phyloP scores from a whole-genome alignment of 2,113 vertebrate species.

The Pomatorhinus ruficollis region DNA sequence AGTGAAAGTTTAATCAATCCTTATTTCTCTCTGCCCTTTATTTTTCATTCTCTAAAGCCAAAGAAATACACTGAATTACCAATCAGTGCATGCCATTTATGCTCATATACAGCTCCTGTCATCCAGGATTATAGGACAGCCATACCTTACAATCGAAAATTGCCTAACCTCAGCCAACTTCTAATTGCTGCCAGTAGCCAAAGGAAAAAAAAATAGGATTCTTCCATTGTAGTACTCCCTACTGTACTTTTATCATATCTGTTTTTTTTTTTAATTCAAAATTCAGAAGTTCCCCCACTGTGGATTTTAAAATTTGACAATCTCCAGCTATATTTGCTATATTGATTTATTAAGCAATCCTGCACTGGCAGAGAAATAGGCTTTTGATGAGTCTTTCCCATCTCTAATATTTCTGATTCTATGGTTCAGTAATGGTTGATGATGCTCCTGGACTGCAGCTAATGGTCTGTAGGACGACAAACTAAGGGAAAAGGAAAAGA shows the following conservation, averaged over 20 bases:
- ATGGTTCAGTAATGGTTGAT: background rate
- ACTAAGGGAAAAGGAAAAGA: background rate
- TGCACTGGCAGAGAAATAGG: background rate
- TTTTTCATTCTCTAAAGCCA: background rate
- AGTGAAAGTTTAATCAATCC: background rate
- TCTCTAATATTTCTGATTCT: background rate
- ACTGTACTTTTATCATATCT: background rate
- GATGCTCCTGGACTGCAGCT: background rate
- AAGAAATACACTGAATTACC: background rate
- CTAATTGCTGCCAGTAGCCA: background rate
- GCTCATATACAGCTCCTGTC: background rate
- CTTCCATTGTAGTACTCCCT: background rate
- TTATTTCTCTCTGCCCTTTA: background rate
- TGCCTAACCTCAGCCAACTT: background rate
- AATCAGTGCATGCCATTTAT: background rate
- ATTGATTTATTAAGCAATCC: background rate
- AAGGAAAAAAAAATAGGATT: background rate
- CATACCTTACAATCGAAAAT: background rate
- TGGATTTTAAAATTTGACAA: background rate
- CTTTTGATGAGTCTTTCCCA: background rate
- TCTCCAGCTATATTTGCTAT: background rate
- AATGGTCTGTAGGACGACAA: background rate
- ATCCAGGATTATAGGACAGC: background rate
- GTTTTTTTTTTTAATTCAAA: background rate
- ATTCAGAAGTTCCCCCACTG: background rate